Percentiles rank a stretch among this genome's conserved stretches.
Conservation (phyloP, 2,888 invertebrate genomes). For the Margaritifera margaritifera region DNA sequence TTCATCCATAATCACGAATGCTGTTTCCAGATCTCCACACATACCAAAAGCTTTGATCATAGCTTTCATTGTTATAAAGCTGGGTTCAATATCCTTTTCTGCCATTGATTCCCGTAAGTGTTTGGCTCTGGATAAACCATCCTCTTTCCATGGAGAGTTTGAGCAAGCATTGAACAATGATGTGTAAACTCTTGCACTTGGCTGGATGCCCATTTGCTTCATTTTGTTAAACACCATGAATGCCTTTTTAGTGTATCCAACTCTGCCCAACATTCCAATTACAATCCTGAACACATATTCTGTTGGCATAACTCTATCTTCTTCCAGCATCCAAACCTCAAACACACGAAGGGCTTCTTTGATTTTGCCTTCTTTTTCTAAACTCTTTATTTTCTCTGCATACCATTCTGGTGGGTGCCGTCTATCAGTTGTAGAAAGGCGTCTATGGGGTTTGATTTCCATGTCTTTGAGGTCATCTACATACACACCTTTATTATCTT, state of each 20-base stretch:
- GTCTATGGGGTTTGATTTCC: slow-evolving; percentile 26
- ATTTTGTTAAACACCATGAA: slow-evolving; percentile 88
- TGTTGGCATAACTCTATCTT: slow-evolving; percentile 86
- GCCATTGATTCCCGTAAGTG: slow-evolving; percentile 81
- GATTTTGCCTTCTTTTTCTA: slow-evolving; percentile 49
- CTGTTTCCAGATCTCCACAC: slow-evolving; percentile 84
- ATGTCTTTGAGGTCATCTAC: slow-evolving; percentile 2
- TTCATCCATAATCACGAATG: slow-evolving; percentile 89
- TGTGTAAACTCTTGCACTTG: slow-evolving; percentile 85
- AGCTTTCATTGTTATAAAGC: slow-evolving; percentile 86
- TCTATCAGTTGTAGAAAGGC: slow-evolving; percentile 35
- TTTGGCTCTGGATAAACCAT: slow-evolving; percentile 82
- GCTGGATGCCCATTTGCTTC: slow-evolving; percentile 82
- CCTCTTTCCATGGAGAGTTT: slow-evolving; percentile 80
- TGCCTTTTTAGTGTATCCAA: slow-evolving; percentile 89
- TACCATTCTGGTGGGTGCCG: slow-evolving; percentile 58
- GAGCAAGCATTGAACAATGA: slow-evolving; percentile 92
- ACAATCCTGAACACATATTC: slow-evolving; percentile 86
- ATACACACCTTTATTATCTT: slow-evolving; percentile 1
- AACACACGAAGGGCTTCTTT: slow-evolving; percentile 85
- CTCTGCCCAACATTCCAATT: slow-evolving; percentile 87
- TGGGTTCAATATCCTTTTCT: slow-evolving; percentile 80
- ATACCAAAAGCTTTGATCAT: slow-evolving; percentile 94
- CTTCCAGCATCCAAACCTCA: slow-evolving; percentile 82
- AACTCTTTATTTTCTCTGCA: slow-evolving; percentile 53